Evolutionary conservation across 2,797 vertebrate species (phyloP).

Genomic region (Hapalemur alaotrensis): DNA sequence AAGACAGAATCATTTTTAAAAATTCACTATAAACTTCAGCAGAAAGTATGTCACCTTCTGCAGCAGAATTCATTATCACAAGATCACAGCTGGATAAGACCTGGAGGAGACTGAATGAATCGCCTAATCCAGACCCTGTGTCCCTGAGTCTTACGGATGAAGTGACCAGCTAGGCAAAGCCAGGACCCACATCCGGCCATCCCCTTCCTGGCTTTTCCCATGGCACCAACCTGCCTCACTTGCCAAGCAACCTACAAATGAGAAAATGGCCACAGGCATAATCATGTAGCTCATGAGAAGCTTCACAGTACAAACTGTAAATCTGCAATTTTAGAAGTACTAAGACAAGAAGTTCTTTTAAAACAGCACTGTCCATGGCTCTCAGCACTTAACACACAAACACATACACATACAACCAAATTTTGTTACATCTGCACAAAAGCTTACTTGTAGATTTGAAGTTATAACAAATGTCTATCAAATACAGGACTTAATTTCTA

Average conservation of each 20-base stretch:
- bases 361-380: not conserved
- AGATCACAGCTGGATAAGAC: not conserved
- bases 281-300: not conserved
- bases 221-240: not conserved
- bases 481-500: not conserved
- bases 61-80: not conserved
- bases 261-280: not conserved
- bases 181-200: accelerated
- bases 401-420: not conserved
- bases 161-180: not conserved
- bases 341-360: not conserved
- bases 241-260: not conserved
- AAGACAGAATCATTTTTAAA: not conserved
- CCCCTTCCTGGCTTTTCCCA: not conserved
- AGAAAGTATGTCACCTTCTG: conserved; percentile 16
- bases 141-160: not conserved
- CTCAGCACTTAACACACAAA: not conserved
- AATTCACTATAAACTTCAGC: not conserved
- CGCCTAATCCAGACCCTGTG: not conserved
- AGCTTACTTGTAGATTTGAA: not conserved
- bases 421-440: not conserved
- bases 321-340: not conserved
- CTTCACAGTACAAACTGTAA: not conserved
- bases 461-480: not conserved
- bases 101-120: not conserved